phyloP scores from a whole-genome alignment of 2,113 vertebrate genomes.

The Embiotoca jacksoni region DNA sequence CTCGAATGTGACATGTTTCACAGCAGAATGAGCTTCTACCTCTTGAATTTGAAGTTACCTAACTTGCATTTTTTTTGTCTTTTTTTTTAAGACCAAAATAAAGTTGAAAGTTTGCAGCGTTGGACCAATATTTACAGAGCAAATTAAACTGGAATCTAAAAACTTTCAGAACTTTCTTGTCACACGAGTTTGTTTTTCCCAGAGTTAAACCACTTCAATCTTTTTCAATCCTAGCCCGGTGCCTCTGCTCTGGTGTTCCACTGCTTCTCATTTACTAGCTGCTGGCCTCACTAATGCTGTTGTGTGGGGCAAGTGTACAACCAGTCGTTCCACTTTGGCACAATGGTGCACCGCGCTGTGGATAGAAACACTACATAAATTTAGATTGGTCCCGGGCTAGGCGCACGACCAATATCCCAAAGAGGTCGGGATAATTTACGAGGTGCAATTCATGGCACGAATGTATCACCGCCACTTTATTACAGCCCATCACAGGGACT shows the following conservation, averaged over 20 bases:
- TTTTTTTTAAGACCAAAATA: slow-evolving; percentile 7
- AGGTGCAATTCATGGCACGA: slow-evolving; percentile 49
- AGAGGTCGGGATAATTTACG: slow-evolving; percentile 75
- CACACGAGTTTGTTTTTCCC: slow-evolving; percentile 6
- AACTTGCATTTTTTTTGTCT: not conserved
- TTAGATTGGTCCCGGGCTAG: slow-evolving; percentile 52
- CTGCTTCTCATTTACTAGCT: slow-evolving; percentile 28
- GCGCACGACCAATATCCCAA: slow-evolving; percentile 63
- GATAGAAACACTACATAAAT: slow-evolving; percentile 79
- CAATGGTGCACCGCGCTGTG: slow-evolving; percentile 50
- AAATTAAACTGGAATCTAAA: slow-evolving; percentile 24
- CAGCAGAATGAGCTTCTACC: too few relatives aligned
- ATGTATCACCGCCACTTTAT: slow-evolving; percentile 65
- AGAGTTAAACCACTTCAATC: not conserved
- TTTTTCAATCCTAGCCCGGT: not conserved
- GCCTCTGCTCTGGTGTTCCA: slow-evolving; percentile 14
- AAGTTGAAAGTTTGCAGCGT: slow-evolving; percentile 19
- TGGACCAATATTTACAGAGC: slow-evolving; percentile 9
- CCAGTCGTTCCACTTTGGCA: slow-evolving; percentile 74
- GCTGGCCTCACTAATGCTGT: slow-evolving; percentile 4
- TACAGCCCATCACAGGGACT: slow-evolving; percentile 60
- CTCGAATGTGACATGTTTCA: too few relatives aligned
- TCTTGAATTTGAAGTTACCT: not conserved
- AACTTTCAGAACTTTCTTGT: slow-evolving; percentile 43
- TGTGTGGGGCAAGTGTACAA: slow-evolving; percentile 44